Evolutionary conservation across 92 coral and sea anemone species (phyloP).

Genomic region (Micromussa lordhowensis): DNA sequence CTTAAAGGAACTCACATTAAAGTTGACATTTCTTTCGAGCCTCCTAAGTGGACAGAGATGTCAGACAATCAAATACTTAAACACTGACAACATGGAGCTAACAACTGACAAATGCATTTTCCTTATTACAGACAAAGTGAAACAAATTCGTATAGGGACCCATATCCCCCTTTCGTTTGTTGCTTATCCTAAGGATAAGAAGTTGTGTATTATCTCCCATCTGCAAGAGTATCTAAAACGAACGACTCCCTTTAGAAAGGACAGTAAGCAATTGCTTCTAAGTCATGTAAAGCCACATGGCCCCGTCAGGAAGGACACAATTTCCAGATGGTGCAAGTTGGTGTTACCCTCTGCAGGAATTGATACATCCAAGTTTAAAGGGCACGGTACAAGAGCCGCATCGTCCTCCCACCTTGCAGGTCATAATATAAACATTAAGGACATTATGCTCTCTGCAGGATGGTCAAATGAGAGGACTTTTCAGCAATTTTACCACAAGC

Average conservation of each 20-base stretch:
- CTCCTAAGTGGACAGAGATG: slow-evolving; percentile 55
- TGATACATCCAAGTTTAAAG: slow-evolving; percentile 36
- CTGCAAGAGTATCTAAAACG: slow-evolving; percentile 23
- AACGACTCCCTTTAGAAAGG: slow-evolving; percentile 21
- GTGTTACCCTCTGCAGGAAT: slow-evolving; percentile 34
- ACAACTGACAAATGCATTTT: slow-evolving; percentile 26
- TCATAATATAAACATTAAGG: slow-evolving; percentile 37
- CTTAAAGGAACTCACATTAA: slow-evolving; percentile 38
- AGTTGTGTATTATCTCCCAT: slow-evolving; percentile 31
- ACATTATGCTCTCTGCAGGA: slow-evolving; percentile 61
- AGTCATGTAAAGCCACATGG: slow-evolving; percentile 52
- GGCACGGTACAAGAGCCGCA: slow-evolving; percentile 56
- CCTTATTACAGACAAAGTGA: slow-evolving; percentile 36
- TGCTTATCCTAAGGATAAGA: slow-evolving; percentile 8
- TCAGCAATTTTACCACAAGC: slow-evolving; percentile 45
- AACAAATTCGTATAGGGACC: slow-evolving; percentile 51
- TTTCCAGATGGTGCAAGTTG: slow-evolving; percentile 47
- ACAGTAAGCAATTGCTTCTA: slow-evolving; percentile 26
- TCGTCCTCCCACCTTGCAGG: slow-evolving; percentile 31
- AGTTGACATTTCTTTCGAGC: slow-evolving; percentile 31
- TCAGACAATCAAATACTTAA: slow-evolving; percentile 48
- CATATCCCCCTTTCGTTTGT: slow-evolving; percentile 37
- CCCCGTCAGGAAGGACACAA: too few relatives aligned
- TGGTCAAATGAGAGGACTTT: slow-evolving; percentile 65
- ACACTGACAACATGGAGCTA: slow-evolving; percentile 30